These are phyloP conservation scores for Smithornis capensis DNA, from an alignment of 2,113 vertebrate genomes.

Conservation along the genomic window DNA sequence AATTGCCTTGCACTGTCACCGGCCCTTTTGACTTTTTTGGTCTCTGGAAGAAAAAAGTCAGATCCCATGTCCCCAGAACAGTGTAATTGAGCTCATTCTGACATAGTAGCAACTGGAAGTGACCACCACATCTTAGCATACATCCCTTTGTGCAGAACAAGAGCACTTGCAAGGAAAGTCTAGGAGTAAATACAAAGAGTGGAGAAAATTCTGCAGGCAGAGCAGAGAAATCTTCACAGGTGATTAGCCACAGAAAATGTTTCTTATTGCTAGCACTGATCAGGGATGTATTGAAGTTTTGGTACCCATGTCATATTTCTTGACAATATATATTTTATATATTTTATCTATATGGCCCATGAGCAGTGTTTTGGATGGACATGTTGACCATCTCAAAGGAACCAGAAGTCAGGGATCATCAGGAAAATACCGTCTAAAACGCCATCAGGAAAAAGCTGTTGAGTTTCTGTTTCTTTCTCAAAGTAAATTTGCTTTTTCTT, in stretches of 20 bases:
- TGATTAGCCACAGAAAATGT: neutral
- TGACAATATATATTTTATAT: neutral
- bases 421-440: neutral
- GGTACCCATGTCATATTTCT: neutral
- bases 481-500: neutral
- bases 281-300: neutral
- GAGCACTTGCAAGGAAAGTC: neutral
- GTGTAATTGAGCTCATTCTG: neutral
- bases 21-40: neutral
- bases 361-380: neutral
- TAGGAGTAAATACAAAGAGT: neutral
- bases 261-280: neutral
- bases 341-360: neutral
- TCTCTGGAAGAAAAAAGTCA: neutral
- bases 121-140: neutral
- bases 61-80: neutral
- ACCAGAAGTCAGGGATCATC: neutral
- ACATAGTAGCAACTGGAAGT: neutral
- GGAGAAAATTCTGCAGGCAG: neutral
- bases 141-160: neutral
- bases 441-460: neutral
- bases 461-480: rapidly evolving
- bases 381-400: neutral
- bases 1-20: neutral
- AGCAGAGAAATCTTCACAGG: neutral